Evolutionary conservation across 1,140 invertebrate genomes (phyloP).

Genomic region (Cherax destructor): DNA sequence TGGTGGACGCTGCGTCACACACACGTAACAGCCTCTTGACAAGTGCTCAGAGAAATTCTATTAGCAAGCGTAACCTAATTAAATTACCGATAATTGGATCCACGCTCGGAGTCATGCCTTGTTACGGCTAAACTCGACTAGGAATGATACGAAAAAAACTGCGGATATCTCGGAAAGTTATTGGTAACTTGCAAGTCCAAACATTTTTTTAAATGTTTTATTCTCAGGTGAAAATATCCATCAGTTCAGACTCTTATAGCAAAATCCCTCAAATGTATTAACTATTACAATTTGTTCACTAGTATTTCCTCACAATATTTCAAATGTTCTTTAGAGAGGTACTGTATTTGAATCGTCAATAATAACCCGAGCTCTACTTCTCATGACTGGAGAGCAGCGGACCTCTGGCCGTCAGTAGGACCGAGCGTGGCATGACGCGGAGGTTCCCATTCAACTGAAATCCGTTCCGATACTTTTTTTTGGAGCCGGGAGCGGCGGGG

Average conservation of each 20-base stretch:
- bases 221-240: background rate
- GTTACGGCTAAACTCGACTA: conserved; percentile 46
- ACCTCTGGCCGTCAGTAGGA: conserved; percentile 29
- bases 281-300: no score
- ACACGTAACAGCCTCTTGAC: conserved; percentile 34
- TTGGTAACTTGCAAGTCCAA: no score
- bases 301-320: no score
- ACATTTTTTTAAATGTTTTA: conserved; percentile 1
- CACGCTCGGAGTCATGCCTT: conserved; percentile 39
- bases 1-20: background rate
- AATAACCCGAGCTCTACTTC: background rate
- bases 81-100: conserved; percentile 61
- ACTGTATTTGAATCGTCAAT: background rate
- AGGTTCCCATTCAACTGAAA: conserved; percentile 49
- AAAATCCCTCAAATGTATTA: no score
- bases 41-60: conserved; percentile 34
- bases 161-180: background rate
- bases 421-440: conserved; percentile 46
- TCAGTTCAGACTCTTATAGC: no score
- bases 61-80: conserved; percentile 57
- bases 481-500: conserved; percentile 31
- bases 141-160: background rate
- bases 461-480: conserved; percentile 58
- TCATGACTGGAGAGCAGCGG: background rate
- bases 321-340: no score